phyloP scores from a whole-genome alignment of 2,888 invertebrate genomes.

The Polydesmus complanatus region DNA sequence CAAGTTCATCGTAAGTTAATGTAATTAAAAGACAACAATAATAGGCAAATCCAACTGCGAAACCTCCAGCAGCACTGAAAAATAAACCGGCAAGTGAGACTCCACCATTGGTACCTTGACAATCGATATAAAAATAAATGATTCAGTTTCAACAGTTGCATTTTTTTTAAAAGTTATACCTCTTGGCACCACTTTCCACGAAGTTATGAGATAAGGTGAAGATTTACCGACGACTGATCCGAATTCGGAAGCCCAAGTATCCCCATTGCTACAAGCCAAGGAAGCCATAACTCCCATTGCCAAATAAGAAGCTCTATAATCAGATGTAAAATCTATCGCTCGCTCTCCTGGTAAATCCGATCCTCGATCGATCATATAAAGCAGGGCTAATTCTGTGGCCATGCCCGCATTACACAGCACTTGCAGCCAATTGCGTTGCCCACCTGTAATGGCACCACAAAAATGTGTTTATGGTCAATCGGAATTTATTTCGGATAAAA shows the following conservation, averaged over 20 bases:
- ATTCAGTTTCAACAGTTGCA: neutral
- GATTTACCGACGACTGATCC: constrained; percentile 55
- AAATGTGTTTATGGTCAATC: neutral
- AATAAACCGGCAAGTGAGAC: constrained; percentile 47
- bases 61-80: constrained; percentile 50
- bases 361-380: constrained; percentile 66
- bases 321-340: constrained; percentile 57
- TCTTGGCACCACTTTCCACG: constrained; percentile 56
- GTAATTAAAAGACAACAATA: constrained; percentile 51
- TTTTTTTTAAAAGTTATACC: constrained; percentile 33
- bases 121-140: neutral
- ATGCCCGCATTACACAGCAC: constrained; percentile 82
- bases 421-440: constrained; percentile 77
- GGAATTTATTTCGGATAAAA: neutral
- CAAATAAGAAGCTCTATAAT: constrained; percentile 62
- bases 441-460: constrained; percentile 40
- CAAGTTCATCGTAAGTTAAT: constrained; percentile 43
- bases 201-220: constrained; percentile 61
- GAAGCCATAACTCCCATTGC: constrained; percentile 60
- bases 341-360: constrained; percentile 61
- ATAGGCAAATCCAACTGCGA: constrained; percentile 54
- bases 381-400: constrained; percentile 58
- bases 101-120: constrained; percentile 70
- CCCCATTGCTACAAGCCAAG: constrained; percentile 68
- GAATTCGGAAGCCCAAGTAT: constrained; percentile 82